These are phyloP conservation scores for Hyposoter didymator DNA, from an alignment of 2,888 invertebrate species.

Conservation along the genomic window DNA sequence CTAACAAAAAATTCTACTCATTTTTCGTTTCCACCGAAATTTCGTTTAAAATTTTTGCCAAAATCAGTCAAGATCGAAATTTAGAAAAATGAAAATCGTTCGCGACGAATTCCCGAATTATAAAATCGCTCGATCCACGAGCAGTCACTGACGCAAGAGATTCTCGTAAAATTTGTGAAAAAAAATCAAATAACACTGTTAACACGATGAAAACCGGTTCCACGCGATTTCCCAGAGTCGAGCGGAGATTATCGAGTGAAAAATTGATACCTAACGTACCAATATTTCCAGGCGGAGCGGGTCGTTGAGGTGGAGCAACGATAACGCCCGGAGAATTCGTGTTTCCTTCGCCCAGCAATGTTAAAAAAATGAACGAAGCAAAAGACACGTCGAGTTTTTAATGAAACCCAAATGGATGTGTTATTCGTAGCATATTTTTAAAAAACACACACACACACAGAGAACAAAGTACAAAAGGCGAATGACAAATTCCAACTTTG, in stretches of 20 bases:
- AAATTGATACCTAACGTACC: conserved; percentile 77
- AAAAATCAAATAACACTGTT: neutral
- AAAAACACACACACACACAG: neutral
- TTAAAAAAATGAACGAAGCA: conserved; percentile 64
- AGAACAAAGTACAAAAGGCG: neutral
- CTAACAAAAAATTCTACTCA: too few species aligned
- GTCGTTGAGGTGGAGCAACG: conserved; percentile 82
- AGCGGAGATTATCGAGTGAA: conserved; percentile 8
- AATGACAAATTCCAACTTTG: neutral
- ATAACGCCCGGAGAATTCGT: conserved; percentile 73
- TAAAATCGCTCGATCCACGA: neutral
- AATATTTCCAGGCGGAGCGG: conserved; percentile 82
- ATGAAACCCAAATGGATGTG: conserved; percentile 34
- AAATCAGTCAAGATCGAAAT: neutral
- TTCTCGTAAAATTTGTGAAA: neutral
- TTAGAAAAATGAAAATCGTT: neutral
- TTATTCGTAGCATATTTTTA: conserved; percentile 1
- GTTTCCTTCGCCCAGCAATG: conserved; percentile 81
- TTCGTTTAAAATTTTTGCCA: neutral
- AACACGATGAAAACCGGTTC: conserved; percentile 1
- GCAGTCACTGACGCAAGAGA: neutral
- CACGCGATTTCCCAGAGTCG: neutral
- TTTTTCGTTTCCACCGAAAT: too few species aligned
- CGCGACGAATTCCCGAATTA: neutral
- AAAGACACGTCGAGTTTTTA: conserved; percentile 37